Evolutionary conservation across 2,113 vertebrate genomes (phyloP), one percentile per base, ranked within the genome.

Genomic region (Microtus richardsoni): DNA sequence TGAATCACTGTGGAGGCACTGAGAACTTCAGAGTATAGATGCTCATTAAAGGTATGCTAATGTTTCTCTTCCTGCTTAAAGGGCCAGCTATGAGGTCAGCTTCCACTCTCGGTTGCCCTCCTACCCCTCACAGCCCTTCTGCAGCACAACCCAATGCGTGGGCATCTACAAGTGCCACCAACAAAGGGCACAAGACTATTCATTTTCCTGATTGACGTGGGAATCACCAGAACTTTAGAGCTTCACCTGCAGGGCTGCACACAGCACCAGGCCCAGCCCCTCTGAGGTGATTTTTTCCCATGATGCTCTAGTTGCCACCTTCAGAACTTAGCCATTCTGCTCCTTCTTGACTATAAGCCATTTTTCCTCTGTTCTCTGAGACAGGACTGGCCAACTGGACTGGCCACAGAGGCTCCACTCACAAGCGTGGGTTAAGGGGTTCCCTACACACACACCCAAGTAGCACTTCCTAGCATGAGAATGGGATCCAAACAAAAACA

Each of bases 101-200:
- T 13, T 12, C 41, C 13, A 14, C 75, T 26, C 64, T 77, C 49
- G 7, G 39, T 39, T 68, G 26, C 22, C 79, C 89, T 11, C 26
- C 33, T 0, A 2, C 84, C 78, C 0, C 93, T 0, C 0, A 74
- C 66, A 36, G 4, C 6, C 12, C 70, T 41, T 49, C 44, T 14
- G 19, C 5, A 3, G 2, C 22, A 52, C 28, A 62, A 2, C 14
- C 77, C 5, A 47, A 87, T 74, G 36, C 36, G 13, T 2, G 89
- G n/a, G 36, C 28, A 28, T 24, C 82, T 68, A 49, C 54, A 49
- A 26, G 36, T 10, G 26, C 39, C 22, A 10, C 9, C 30, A 5
- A 3, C n/a, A 2, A 24, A 54, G 41, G 44, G 26, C 1, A 3
- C 54, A 0, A 0, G 1, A 24, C 28, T 8, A 0, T 58, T 64